Evolutionary conservation across 2,113 vertebrate genomes (phyloP).

Genomic region (Lipophrys pholis): DNA sequence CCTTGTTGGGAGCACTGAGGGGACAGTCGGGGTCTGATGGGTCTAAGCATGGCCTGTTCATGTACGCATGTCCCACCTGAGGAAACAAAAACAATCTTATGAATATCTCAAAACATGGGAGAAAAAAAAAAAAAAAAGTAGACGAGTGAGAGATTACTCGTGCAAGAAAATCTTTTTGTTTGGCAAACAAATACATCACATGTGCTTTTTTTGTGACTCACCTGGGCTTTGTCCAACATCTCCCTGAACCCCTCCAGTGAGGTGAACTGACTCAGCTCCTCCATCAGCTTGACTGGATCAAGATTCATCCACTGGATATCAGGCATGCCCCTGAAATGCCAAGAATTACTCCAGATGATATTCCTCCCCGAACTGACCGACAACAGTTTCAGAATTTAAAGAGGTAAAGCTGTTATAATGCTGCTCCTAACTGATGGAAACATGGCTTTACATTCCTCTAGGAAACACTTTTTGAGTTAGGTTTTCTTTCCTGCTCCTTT

Average conservation of each 20-base stretch:
- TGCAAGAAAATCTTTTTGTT: not conserved
- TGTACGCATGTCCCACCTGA: constrained; percentile 93
- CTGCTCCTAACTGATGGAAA: constrained; percentile 16
- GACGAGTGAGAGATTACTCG: not conserved
- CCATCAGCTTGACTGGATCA: constrained; percentile 94
- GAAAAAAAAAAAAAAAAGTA: too few species aligned
- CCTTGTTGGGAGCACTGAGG: constrained; percentile 92
- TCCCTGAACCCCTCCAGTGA: constrained; percentile 95
- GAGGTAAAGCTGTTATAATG: not conserved
- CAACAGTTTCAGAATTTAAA: constrained; percentile 6
- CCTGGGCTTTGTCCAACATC: constrained; percentile 97
- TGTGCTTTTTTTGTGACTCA: constrained; percentile 69
- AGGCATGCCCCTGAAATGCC: constrained; percentile 88
- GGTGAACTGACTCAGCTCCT: constrained; percentile 95
- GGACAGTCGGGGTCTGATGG: constrained; percentile 92
- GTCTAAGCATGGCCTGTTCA: constrained; percentile 94
- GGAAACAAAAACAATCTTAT: constrained; percentile 13
- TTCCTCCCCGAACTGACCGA: constrained; percentile 16
- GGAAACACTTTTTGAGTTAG: constrained; percentile 25
- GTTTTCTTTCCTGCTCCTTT: constrained; percentile 22
- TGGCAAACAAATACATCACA: not conserved
- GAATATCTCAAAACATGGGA: not conserved
- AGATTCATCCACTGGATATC: constrained; percentile 99
- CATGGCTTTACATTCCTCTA: constrained; percentile 10
- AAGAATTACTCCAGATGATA: constrained; percentile 8